Evolutionary conservation across 2,797 vertebrate genomes (phyloP).

Genomic region (Amniataba percoides): DNA sequence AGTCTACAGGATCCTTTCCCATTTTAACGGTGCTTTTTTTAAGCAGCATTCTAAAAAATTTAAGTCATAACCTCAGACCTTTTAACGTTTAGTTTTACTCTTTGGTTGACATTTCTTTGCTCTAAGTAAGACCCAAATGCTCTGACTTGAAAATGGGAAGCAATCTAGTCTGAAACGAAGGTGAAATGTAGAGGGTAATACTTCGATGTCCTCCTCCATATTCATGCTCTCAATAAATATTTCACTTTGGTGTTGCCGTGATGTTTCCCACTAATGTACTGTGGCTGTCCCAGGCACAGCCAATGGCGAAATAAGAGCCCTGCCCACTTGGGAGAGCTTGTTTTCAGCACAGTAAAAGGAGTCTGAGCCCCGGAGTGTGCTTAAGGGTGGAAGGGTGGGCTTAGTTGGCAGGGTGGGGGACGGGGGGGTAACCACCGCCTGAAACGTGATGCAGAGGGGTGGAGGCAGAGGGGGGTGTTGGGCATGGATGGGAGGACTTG

Average conservation of each 20-base stretch:
- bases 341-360: slow-evolving; percentile 49
- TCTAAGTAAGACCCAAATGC: not conserved
- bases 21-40: not conserved
- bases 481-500: slow-evolving; percentile 32
- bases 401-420: slow-evolving; percentile 6
- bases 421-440: slow-evolving; percentile 12
- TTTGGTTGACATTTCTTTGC: not conserved
- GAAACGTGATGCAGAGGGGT: slow-evolving; percentile 30
- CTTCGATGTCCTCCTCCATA: slow-evolving; percentile 41
- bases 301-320: slow-evolving; percentile 42
- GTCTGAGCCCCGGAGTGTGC: slow-evolving; percentile 32
- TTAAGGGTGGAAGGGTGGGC: slow-evolving; percentile 33
- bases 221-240: slow-evolving; percentile 60
- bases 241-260: slow-evolving; percentile 47
- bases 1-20: not conserved
- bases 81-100: not conserved
- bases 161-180: slow-evolving; percentile 8
- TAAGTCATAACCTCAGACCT: not conserved
- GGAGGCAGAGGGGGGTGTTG: not conserved
- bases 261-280: slow-evolving; percentile 30
- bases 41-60: not conserved
- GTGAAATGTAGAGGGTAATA: slow-evolving; percentile 21
- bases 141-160: slow-evolving; percentile 23
- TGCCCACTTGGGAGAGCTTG: slow-evolving; percentile 56
- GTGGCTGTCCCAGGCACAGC: slow-evolving; percentile 25